Percentiles rank a stretch among this genome's conserved stretches.
phyloP scores from a whole-genome alignment of 2,113 vertebrate species.

The Xenopus borealis region DNA sequence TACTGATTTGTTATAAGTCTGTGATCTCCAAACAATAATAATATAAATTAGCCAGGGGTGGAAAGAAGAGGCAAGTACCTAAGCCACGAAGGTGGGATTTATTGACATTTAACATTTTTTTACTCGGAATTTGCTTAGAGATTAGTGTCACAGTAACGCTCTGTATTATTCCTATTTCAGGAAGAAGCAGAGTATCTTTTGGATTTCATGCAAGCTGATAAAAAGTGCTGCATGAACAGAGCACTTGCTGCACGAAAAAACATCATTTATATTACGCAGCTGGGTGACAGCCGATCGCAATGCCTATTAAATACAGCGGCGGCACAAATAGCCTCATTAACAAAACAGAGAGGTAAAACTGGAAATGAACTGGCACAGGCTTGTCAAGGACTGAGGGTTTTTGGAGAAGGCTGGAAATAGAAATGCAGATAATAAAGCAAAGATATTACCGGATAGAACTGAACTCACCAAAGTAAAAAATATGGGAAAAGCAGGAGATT shows the following conservation, averaged over 20 bases:
- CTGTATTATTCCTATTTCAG: constrained; percentile 45
- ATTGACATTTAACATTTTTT: no score
- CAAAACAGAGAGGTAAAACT: constrained; percentile 63
- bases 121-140: no score
- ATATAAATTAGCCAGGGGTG: no score
- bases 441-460: background rate
- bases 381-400: background rate
- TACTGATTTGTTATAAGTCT: no score
- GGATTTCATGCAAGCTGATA: constrained; percentile 68
- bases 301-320: constrained; percentile 56
- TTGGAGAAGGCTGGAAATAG: background rate
- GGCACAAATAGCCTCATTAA: constrained; percentile 63
- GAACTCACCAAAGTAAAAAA: no score
- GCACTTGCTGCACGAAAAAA: constrained; percentile 60
- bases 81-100: no score
- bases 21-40: no score
- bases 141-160: no score
- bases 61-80: no score
- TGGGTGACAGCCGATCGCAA: constrained; percentile 50
- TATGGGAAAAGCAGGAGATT: no score
- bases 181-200: constrained; percentile 63
- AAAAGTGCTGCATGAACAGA: constrained; percentile 62
- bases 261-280: constrained; percentile 58
- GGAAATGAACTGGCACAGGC: background rate
- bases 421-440: background rate